These are phyloP conservation scores for Acronicta aceris DNA, from an alignment of 2,888 invertebrate genomes.

Conservation along the genomic window DNA sequence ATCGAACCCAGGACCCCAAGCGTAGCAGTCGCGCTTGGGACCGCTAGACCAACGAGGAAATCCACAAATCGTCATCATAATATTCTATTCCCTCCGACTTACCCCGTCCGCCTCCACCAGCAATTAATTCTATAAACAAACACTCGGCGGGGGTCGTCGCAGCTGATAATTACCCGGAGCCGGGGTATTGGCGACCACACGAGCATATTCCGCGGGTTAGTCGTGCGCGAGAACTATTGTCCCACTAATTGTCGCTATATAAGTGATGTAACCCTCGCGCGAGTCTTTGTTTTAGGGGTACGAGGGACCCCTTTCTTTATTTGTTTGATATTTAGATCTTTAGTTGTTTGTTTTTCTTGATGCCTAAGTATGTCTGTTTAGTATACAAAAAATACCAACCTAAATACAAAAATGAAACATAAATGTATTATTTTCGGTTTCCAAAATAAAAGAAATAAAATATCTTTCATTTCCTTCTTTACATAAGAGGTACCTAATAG, in stretches of 20 bases:
- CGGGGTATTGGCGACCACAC: constrained; percentile 59
- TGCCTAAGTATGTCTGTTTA: too few species aligned
- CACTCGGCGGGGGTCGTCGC: constrained; percentile 39
- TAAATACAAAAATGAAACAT: too few species aligned
- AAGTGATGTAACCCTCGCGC: constrained; percentile 53
- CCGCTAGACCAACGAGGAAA: too few species aligned
- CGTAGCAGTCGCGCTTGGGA: too few species aligned
- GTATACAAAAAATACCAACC: too few species aligned
- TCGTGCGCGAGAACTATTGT: constrained; percentile 57
- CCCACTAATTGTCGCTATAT: constrained; percentile 61
- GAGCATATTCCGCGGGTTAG: constrained; percentile 71
- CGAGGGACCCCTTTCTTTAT: constrained; percentile 25
- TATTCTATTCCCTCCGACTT: constrained; percentile 1
- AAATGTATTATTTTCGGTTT: too few species aligned
- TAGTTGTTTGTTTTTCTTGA: not conserved
- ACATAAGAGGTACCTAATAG: too few species aligned
- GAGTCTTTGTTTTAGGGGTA: constrained; percentile 45
- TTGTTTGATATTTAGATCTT: constrained; percentile 16
- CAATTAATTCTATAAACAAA: constrained; percentile 52
- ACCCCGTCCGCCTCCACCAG: constrained; percentile 15
- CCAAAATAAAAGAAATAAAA: too few species aligned
- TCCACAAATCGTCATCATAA: not conserved
- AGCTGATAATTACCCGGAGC: constrained; percentile 48
- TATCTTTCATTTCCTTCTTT: too few species aligned
- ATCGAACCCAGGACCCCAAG: too few species aligned